phyloP scores from a whole-genome alignment of 2,113 vertebrate genomes.

The Dasypus novemcinctus region DNA sequence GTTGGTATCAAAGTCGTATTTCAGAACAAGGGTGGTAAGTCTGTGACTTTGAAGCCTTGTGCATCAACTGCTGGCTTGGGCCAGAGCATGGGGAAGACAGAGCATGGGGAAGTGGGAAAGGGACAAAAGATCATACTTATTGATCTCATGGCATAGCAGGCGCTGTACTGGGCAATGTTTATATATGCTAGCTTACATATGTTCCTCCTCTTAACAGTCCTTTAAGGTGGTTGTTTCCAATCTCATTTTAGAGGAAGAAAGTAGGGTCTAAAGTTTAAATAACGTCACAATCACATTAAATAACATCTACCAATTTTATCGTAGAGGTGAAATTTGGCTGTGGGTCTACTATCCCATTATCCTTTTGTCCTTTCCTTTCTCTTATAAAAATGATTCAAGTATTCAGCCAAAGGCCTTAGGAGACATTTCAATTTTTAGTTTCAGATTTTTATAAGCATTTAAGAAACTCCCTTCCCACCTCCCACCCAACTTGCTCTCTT shows the following conservation, averaged over 20 bases:
- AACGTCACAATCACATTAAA: not conserved
- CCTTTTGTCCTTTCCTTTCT: not conserved
- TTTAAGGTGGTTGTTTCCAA: not conserved
- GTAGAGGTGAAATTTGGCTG: not conserved
- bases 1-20: not conserved
- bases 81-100: not conserved
- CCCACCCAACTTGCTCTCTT: not conserved
- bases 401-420: not conserved
- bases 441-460: not conserved
- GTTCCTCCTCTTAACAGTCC: not conserved
- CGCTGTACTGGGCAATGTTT: not conserved
- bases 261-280: not conserved
- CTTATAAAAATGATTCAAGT: not conserved
- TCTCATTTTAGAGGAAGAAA: not conserved
- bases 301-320: too few relatives aligned
- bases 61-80: not conserved
- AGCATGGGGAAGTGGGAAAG: not conserved
- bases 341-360: not conserved
- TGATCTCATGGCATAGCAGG: not conserved
- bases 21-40: not conserved
- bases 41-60: not conserved
- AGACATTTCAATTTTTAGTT: not conserved
- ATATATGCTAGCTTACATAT: too few relatives aligned
- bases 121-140: accelerated
- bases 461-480: not conserved